Evolutionary conservation across 2,113 vertebrate genomes (phyloP).

Genomic region (Hipposideros armiger): DNA sequence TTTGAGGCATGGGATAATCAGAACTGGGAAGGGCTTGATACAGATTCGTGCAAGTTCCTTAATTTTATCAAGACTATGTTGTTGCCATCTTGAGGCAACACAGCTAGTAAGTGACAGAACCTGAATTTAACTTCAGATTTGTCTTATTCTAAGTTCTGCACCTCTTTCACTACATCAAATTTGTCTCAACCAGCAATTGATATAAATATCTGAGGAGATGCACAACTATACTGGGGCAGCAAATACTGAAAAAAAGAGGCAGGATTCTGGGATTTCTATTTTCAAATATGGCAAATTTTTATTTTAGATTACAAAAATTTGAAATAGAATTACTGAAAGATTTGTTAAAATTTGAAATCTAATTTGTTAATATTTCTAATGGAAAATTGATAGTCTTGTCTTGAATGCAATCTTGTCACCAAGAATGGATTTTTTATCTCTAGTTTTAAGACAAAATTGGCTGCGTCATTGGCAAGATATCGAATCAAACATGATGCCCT

Average conservation of each 20-base stretch:
- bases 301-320: conserved; percentile 35
- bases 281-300: conserved; percentile 40
- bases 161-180: not conserved
- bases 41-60: not conserved
- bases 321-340: conserved; percentile 9
- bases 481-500: conserved; percentile 92
- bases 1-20: not conserved
- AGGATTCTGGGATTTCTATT: conserved; percentile 20
- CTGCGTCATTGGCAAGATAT: conserved; percentile 93
- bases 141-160: not conserved
- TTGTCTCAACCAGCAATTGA: not conserved
- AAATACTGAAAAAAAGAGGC: not conserved
- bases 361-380: conserved; percentile 56
- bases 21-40: not conserved
- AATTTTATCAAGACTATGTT: not conserved
- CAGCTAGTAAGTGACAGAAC: not conserved
- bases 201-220: not conserved
- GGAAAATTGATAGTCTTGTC: conserved; percentile 13
- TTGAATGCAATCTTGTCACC: conserved; percentile 34
- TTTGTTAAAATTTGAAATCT: conserved; percentile 60
- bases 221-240: not conserved
- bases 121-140: not conserved
- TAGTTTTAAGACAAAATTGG: conserved; percentile 94
- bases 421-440: conserved; percentile 66
- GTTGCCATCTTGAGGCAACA: not conserved